phyloP scores from a whole-genome alignment of 2,888 invertebrate species.

The Toxonevra muliebris region DNA sequence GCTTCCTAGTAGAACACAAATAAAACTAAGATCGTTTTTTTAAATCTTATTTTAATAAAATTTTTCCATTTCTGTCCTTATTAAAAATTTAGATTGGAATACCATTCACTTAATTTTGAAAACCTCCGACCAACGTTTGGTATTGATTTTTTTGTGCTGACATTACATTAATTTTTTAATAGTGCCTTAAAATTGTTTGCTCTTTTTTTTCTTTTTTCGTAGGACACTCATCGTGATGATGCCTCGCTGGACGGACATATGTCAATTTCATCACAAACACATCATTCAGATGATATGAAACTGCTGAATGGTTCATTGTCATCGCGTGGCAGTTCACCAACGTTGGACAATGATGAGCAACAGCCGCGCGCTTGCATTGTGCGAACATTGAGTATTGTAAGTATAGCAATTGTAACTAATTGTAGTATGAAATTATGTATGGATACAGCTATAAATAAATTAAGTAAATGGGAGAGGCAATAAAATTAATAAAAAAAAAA shows the following conservation, averaged over 20 bases:
- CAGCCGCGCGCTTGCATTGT: slow-evolving; percentile 57
- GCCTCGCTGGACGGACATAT: slow-evolving; percentile 58
- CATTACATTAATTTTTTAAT: background rate
- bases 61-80: too few relatives aligned
- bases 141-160: too few relatives aligned
- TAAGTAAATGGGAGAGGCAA: background rate
- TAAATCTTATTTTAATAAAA: too few relatives aligned
- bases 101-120: too few relatives aligned
- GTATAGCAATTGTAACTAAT: slow-evolving; percentile 41
- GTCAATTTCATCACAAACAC: slow-evolving; percentile 55
- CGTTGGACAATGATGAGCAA: slow-evolving; percentile 54
- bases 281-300: slow-evolving; percentile 60
- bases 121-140: too few relatives aligned
- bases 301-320: slow-evolving; percentile 59
- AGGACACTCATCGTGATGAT: slow-evolving; percentile 60
- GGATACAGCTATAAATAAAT: background rate
- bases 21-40: too few relatives aligned
- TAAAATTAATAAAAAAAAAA: too few relatives aligned
- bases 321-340: slow-evolving; percentile 63
- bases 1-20: too few relatives aligned
- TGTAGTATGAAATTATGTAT: background rate
- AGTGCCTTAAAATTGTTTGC: background rate
- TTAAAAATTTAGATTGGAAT: too few relatives aligned
- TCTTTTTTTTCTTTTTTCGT: slow-evolving; percentile 1
- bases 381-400: slow-evolving; percentile 64